Percentiles rank a stretch among this genome's conserved stretches.
These are phyloP conservation scores for Limnephilus rhombicus DNA, from an alignment of 2,888 invertebrate genomes.

Conservation along the genomic window DNA sequence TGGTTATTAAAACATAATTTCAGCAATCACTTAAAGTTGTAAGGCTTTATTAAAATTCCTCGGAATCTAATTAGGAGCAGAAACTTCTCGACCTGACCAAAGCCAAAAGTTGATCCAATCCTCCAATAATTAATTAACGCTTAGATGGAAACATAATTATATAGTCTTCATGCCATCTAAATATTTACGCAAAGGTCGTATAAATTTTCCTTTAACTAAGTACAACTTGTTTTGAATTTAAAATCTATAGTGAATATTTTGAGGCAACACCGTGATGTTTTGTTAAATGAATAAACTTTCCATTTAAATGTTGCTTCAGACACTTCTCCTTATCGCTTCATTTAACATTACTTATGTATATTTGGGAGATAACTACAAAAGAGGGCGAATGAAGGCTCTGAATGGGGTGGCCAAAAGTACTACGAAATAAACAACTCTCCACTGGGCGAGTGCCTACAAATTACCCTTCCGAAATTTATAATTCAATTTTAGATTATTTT, in stretches of 20 bases:
- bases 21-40: background rate
- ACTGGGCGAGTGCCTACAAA: background rate
- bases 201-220: background rate
- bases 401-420: background rate
- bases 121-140: constrained; percentile 3
- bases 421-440: background rate
- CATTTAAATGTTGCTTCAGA: background rate
- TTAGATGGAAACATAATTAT: background rate
- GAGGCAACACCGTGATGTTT: background rate
- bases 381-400: background rate
- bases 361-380: background rate
- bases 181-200: constrained; percentile 4
- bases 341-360: background rate
- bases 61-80: background rate
- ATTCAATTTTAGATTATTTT: background rate
- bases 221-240: background rate
- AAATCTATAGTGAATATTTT: background rate
- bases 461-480: background rate
- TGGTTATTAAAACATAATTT: background rate
- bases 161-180: background rate
- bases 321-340: background rate
- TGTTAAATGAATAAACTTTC: background rate
- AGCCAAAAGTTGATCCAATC: background rate
- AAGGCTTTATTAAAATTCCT: background rate
- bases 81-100: background rate